A percentile compares a stretch with the other conserved stretches of the same genome.
phyloP scores from a whole-genome alignment of 1,140 invertebrate species.

The Oreohelix idahoensis region DNA sequence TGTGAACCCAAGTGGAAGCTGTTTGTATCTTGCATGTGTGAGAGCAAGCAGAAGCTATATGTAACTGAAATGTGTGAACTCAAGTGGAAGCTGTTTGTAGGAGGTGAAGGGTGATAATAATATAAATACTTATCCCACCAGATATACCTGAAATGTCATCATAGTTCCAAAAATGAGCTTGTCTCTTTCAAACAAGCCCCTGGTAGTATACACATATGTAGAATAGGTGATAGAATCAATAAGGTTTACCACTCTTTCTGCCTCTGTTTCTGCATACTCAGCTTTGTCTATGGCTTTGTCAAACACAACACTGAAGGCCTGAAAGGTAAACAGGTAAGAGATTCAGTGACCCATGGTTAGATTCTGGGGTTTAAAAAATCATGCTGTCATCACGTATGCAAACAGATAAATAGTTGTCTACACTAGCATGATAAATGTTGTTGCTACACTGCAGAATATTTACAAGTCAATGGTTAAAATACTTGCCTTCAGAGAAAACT shows the following conservation, averaged over 20 bases:
- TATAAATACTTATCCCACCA: too few relatives aligned
- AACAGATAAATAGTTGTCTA: too few relatives aligned
- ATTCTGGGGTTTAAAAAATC: not conserved
- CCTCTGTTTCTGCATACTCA: constrained; percentile 84
- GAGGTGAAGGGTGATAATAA: too few relatives aligned
- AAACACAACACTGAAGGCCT: constrained; percentile 97
- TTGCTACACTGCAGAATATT: not conserved
- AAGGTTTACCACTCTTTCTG: constrained; percentile 86
- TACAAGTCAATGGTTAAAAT: not conserved
- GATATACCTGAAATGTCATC: constrained; percentile 90
- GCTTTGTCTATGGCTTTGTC: constrained; percentile 94
- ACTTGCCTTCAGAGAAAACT: constrained; percentile 93
- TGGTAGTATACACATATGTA: constrained; percentile 93
- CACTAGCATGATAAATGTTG: too few relatives aligned
- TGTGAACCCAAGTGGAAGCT: too few relatives aligned
- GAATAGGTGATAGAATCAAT: constrained; percentile 96
- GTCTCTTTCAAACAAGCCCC: constrained; percentile 95
- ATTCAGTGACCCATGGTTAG: not conserved
- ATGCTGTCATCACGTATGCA: not conserved
- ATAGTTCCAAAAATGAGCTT: constrained; percentile 96
- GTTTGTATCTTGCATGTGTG: too few relatives aligned
- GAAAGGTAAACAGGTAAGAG: constrained; percentile 2
- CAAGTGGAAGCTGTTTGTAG: too few relatives aligned
- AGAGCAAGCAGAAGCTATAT: too few relatives aligned
- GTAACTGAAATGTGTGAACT: too few relatives aligned